Evolutionary conservation across 2,888 invertebrate species (phyloP).

Genomic region (Adineta ricciae): DNA sequence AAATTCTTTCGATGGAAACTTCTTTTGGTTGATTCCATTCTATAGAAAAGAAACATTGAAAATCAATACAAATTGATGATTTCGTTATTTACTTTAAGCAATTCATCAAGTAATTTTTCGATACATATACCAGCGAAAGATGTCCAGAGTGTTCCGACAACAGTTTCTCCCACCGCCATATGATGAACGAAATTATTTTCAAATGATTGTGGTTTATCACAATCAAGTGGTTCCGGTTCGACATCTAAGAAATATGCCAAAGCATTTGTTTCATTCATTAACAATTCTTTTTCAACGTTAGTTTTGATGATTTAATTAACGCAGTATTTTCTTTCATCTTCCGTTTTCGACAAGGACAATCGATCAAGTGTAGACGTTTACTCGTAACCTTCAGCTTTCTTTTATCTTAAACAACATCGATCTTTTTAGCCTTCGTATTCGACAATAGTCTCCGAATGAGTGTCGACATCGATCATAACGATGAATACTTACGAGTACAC

Average conservation of each 20-base stretch:
- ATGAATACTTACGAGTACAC: no score
- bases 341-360: no score
- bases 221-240: conserved; percentile 29
- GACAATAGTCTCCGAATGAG: no score
- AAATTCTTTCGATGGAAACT: neutral
- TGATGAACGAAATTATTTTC: conserved; percentile 34
- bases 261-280: no score
- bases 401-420: no score
- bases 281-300: no score
- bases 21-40: conserved; percentile 23
- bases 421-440: no score
- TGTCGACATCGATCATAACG: no score
- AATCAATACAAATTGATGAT: neutral
- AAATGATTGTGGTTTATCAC: conserved; percentile 28
- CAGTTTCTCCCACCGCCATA: conserved; percentile 32
- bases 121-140: conserved; percentile 28
- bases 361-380: no score
- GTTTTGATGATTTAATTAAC: no score
- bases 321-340: no score
- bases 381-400: no score
- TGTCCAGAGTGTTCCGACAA: conserved; percentile 12
- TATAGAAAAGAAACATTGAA: neutral
- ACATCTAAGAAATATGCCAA: conserved; percentile 7
- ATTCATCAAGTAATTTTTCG: conserved; percentile 30
- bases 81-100: conserved; percentile 21